Evolutionary conservation across 2,113 vertebrate species (phyloP).

Genomic region (Sciurus niger): DNA sequence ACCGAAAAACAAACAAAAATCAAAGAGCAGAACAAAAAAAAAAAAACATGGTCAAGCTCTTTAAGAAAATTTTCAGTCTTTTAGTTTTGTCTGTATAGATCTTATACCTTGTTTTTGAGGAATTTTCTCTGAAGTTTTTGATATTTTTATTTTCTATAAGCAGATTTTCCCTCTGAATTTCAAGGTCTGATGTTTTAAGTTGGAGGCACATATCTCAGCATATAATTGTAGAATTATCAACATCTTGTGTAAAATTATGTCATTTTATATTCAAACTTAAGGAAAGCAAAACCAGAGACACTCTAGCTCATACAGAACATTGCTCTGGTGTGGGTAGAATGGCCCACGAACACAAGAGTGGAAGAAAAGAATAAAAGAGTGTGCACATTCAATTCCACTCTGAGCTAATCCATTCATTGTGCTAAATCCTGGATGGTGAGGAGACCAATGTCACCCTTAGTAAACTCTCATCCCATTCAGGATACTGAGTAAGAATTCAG

Average conservation of each 20-base stretch:
- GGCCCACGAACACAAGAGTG: not conserved
- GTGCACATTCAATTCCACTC: not conserved
- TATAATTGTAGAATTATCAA: not conserved
- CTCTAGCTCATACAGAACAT: not conserved
- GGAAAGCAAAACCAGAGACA: not conserved
- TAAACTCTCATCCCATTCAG: not conserved
- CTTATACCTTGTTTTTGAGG: not conserved
- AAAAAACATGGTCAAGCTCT: not conserved
- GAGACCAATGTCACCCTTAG: not conserved
- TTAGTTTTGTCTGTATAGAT: not conserved
- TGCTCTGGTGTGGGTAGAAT: not conserved
- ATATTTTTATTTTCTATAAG: not conserved
- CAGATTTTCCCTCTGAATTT: not conserved
- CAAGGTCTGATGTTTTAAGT: not conserved
- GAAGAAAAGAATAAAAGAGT: not conserved
- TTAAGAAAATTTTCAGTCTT: not conserved
- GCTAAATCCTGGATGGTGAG: not conserved
- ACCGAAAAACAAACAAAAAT: no score
- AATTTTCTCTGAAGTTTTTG: not conserved
- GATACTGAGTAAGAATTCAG: not conserved
- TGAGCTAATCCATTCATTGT: not conserved
- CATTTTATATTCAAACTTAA: conserved; percentile 4
- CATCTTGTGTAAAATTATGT: not conserved
- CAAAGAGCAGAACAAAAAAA: not conserved
- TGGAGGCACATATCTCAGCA: not conserved